Evolutionary conservation across 2,113 vertebrate species (phyloP).

Genomic region (Gopherus flavomarginatus): DNA sequence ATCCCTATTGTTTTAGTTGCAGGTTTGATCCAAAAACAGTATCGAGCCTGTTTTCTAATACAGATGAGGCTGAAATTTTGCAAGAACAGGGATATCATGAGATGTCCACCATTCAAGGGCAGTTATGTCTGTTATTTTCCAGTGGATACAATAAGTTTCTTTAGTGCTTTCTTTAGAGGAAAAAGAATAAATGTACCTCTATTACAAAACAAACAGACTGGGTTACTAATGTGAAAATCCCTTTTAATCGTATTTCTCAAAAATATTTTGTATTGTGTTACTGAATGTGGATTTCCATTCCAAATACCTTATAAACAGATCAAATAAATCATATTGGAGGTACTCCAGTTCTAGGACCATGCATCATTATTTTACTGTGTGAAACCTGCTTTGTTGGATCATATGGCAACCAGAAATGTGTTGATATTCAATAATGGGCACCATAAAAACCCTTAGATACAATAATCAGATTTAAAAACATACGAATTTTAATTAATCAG

Average conservation of each 20-base stretch:
- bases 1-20: background rate
- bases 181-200: background rate
- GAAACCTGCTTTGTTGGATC: background rate
- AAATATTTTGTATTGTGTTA: background rate
- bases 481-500: background rate
- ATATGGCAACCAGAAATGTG: background rate
- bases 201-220: background rate
- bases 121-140: background rate
- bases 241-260: background rate
- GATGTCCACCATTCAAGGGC: background rate
- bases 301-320: background rate
- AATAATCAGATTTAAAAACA: background rate
- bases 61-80: background rate
- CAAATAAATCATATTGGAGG: background rate
- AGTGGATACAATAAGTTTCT: background rate
- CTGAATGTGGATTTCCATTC: background rate
- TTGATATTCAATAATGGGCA: background rate
- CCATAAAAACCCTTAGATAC: fast-evolving
- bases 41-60: background rate
- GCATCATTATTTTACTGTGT: background rate
- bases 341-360: background rate
- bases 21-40: fast-evolving
- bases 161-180: background rate
- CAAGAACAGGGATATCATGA: background rate
- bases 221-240: background rate